phyloP scores from a whole-genome alignment of 1,140 invertebrate genomes.

The Bombus balteatus region DNA sequence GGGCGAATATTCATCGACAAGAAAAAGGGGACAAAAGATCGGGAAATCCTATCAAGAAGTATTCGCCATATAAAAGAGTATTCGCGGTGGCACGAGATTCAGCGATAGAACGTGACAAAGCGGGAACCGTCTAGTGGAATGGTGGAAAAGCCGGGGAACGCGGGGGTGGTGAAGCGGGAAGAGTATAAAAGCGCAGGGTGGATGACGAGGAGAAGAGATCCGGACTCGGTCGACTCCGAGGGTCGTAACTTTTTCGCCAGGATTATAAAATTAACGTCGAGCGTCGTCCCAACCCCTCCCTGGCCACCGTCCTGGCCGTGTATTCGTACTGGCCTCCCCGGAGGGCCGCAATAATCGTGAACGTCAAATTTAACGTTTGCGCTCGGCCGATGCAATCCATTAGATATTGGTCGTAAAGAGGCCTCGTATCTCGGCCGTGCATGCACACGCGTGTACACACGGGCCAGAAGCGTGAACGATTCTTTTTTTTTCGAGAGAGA shows the following conservation, averaged over 20 bases:
- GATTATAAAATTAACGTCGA: constrained; percentile 81
- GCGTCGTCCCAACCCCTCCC: constrained; percentile 39
- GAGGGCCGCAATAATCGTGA: constrained; percentile 81
- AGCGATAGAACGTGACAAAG: constrained; percentile 46
- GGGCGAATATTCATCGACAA: neutral
- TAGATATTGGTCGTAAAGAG: constrained; percentile 83
- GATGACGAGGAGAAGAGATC: constrained; percentile 49
- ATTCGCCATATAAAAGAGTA: neutral
- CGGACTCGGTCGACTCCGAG: constrained; percentile 60
- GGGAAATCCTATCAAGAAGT: neutral
- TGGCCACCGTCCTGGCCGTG: neutral
- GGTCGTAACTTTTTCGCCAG: constrained; percentile 79
- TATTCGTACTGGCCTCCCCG: constrained; percentile 40
- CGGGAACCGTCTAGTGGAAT: neutral
- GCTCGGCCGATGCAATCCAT: constrained; percentile 81
- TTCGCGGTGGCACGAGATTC: constrained; percentile 27
- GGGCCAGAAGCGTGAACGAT: constrained; percentile 35
- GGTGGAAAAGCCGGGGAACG: neutral
- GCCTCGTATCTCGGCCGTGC: constrained; percentile 74
- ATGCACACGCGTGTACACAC: constrained; percentile 58
- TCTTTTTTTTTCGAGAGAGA: constrained; percentile 43
- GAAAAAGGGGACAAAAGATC: neutral
- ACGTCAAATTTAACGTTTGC: constrained; percentile 82
- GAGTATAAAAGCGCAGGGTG: constrained; percentile 44
- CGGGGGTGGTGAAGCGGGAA: neutral